Evolutionary conservation across 2,797 vertebrate genomes (phyloP).

Genomic region (Eutrigla gurnardus): DNA sequence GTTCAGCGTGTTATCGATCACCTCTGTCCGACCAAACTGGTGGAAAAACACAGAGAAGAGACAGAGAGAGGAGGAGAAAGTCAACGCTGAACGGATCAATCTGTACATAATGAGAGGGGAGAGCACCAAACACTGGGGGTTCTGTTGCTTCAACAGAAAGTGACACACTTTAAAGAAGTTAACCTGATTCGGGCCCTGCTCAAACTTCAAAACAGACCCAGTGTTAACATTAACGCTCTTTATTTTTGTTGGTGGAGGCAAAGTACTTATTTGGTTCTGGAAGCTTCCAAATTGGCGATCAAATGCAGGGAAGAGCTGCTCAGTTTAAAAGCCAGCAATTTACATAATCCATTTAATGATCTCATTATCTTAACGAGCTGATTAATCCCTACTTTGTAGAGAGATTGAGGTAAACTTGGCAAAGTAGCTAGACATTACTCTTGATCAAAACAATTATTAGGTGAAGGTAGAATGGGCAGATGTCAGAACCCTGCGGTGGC

Average conservation of each 20-base stretch:
- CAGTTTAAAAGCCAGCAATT: not conserved
- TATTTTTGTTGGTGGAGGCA: not conserved
- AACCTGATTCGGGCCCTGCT: not conserved
- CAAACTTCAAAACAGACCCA: not conserved
- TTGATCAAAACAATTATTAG: not conserved
- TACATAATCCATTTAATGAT: not conserved
- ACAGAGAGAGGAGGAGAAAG: conserved; percentile 8
- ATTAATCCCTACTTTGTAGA: not conserved
- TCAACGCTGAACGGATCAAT: conserved; percentile 11
- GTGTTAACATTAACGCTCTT: not conserved
- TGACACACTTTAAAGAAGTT: not conserved
- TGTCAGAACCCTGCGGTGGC: too few species aligned
- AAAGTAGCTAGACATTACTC: not conserved
- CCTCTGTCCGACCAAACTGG: conserved; percentile 92
- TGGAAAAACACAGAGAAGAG: conserved; percentile 32
- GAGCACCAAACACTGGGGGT: not conserved
- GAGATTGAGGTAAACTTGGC: not conserved
- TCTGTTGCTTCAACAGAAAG: not conserved
- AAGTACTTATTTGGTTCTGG: not conserved
- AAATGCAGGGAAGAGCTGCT: not conserved
- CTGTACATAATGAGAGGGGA: not conserved
- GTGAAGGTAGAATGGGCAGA: not conserved
- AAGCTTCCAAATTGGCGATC: not conserved
- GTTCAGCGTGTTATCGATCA: conserved; percentile 93
- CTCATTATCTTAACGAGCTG: not conserved